phyloP scores from a whole-genome alignment of 2,113 vertebrate genomes.

The Pangasianodon hypophthalmus region DNA sequence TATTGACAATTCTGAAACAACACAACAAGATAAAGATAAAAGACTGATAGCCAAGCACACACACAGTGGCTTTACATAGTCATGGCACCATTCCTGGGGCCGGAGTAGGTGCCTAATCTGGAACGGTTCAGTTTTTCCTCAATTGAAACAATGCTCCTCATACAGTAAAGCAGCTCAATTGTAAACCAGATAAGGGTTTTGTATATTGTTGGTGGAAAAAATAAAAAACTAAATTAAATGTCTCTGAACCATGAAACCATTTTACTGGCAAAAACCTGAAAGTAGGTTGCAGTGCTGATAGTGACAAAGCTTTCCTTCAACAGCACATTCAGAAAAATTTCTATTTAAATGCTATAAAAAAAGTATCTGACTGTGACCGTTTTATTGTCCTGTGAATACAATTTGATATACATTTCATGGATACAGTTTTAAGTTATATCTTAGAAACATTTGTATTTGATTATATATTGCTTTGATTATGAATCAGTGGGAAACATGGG shows the following conservation, averaged over 20 bases:
- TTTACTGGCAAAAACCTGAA: background rate
- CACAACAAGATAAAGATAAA: background rate
- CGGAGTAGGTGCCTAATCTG: background rate
- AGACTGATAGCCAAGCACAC: background rate
- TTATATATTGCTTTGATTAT: background rate
- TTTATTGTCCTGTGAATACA: background rate
- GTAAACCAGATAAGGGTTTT: background rate
- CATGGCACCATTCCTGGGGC: background rate
- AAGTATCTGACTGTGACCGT: background rate
- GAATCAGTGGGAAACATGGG: background rate
- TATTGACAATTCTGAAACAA: background rate
- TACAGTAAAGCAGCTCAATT: background rate
- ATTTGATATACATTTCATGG: background rate
- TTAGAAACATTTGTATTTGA: background rate
- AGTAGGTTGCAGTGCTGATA: background rate
- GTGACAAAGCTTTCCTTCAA: background rate
- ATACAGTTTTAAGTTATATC: background rate
- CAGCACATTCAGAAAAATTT: background rate
- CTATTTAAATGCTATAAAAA: background rate
- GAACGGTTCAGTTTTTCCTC: background rate
- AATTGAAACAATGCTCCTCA: background rate
- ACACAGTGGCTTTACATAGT: background rate
- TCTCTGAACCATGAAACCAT: background rate
- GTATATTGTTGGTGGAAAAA: background rate
- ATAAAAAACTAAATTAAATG: background rate